phyloP scores from a whole-genome alignment of 1,140 invertebrate species.

The Magallana angulata region DNA sequence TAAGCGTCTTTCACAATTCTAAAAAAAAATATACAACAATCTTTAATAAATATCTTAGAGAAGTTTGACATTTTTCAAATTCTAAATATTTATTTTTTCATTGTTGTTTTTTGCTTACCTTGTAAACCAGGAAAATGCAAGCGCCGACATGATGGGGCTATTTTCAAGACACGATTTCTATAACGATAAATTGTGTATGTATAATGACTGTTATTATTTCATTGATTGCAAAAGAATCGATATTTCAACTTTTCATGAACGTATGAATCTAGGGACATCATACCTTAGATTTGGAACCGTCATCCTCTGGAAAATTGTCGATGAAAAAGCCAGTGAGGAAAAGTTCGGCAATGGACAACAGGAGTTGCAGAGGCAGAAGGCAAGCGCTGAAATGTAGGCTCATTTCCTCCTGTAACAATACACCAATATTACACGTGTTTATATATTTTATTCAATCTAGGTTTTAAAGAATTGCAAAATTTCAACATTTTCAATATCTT shows the following conservation, averaged over 20 bases:
- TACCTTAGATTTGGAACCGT: neutral
- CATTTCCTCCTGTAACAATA: neutral
- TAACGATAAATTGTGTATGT: neutral
- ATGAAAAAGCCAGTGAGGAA: neutral
- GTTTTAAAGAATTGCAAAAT: neutral
- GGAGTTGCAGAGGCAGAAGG: neutral
- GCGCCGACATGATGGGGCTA: neutral
- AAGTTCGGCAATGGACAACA: neutral
- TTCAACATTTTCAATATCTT: neutral
- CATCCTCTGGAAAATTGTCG: neutral
- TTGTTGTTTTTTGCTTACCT: neutral
- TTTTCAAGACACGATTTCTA: neutral
- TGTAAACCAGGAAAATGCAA: conserved; percentile 17
- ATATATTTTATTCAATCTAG: no score
- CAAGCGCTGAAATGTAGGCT: neutral
- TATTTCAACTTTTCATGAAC: neutral
- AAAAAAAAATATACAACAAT: neutral
- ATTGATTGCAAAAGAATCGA: neutral
- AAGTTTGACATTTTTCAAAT: no score
- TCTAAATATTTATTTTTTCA: no score
- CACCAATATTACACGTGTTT: no score
- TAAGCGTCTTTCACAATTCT: neutral
- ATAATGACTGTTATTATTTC: neutral
- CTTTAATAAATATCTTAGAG: no score
- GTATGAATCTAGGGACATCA: neutral